phyloP scores from a whole-genome alignment of 2,797 vertebrate species.

The Hafferia zeledoni region DNA sequence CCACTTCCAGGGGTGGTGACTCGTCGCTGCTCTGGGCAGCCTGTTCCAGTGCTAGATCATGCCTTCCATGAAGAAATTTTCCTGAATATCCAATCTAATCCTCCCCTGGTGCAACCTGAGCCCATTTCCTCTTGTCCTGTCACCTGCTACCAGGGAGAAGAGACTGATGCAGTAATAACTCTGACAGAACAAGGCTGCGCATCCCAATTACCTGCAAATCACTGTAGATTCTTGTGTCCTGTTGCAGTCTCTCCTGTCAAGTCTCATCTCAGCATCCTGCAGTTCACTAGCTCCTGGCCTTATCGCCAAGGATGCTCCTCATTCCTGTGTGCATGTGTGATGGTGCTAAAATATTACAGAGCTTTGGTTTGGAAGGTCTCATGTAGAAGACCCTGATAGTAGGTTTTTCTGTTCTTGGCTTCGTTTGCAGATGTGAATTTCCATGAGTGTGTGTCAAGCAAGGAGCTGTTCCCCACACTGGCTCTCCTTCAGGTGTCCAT shows the following conservation, averaged over 20 bases:
- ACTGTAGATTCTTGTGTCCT: not conserved
- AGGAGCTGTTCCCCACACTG: slow-evolving; percentile 70
- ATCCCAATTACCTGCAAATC: not conserved
- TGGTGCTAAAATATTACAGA: not conserved
- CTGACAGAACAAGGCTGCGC: not conserved
- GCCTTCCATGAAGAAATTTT: not conserved
- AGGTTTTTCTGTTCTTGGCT: not conserved
- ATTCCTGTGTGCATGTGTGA: not conserved
- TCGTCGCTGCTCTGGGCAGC: not conserved
- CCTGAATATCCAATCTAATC: not conserved
- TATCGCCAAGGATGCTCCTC: not conserved
- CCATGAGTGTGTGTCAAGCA: slow-evolving; percentile 71
- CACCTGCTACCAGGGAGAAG: not conserved
- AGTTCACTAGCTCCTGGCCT: not conserved
- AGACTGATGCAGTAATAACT: not conserved
- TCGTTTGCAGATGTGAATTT: slow-evolving; percentile 68
- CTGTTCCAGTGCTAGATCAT: not conserved
- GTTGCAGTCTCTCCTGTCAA: not conserved
- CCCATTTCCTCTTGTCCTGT: not conserved
- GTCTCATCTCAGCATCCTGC: not conserved
- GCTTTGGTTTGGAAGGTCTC: not conserved
- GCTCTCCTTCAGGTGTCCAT: slow-evolving; percentile 73
- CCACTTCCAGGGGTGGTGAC: not conserved
- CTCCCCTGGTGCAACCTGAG: not conserved
- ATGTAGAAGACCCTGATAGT: not conserved